A percentile compares a stretch with the other conserved stretches of the same genome.
These are phyloP conservation scores for Echeneis naucrates DNA, from an alignment of 2,797 vertebrate genomes.

Conservation along the genomic window DNA sequence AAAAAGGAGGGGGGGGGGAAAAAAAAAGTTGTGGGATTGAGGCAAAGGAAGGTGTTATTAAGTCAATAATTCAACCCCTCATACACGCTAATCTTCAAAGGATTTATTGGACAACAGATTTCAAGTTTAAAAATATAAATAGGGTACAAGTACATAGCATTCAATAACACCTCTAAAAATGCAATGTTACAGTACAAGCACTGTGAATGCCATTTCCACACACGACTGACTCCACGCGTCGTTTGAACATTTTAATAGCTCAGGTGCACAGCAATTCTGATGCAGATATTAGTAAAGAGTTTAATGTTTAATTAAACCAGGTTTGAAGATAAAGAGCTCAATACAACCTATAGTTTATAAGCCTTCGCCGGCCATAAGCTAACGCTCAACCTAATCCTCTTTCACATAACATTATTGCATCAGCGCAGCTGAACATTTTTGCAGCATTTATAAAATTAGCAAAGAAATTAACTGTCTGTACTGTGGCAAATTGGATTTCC, in stretches of 20 bases:
- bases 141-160: conserved; percentile 55
- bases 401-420: conserved; percentile 83
- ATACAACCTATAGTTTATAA: conserved; percentile 85
- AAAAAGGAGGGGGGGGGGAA: too few species aligned
- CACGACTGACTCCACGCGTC: conserved; percentile 57
- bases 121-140: conserved; percentile 72
- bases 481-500: conserved; percentile 83
- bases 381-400: conserved; percentile 81
- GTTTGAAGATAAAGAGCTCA: conserved; percentile 82
- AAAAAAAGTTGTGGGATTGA: conserved; percentile 59
- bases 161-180: conserved; percentile 56
- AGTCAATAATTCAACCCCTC: conserved; percentile 72
- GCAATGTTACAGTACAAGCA: conserved; percentile 57
- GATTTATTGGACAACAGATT: conserved; percentile 80
- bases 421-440: conserved; percentile 81
- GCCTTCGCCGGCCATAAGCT: conserved; percentile 81
- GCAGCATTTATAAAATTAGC: conserved; percentile 87
- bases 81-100: conserved; percentile 70
- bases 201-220: conserved; percentile 64
- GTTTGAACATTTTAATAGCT: conserved; percentile 69
- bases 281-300: conserved; percentile 84
- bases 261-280: conserved; percentile 75
- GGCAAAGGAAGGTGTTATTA: conserved; percentile 48
- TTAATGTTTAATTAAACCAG: conserved; percentile 85
- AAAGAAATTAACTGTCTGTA: conserved; percentile 86